Base-by-base conservation (phyloP, 2,888 invertebrate genomes). In the Drosophila nr. fundita region DNA sequence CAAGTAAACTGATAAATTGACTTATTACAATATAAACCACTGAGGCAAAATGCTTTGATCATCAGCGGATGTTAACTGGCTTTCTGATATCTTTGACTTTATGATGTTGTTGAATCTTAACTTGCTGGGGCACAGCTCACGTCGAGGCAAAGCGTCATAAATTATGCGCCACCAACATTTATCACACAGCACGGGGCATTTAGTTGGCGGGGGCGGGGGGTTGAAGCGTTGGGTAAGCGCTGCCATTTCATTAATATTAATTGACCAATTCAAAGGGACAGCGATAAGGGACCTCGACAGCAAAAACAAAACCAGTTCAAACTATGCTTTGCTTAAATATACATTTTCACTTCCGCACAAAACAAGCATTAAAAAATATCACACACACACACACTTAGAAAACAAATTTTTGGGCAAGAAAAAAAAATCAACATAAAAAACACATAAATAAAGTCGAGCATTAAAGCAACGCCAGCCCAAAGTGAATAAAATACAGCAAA, bases 171-270 rank as follows among this genome's bases (percentile, higher is more conserved):
- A 50, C 53, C 49, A 34, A 57, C 48, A 67, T 59, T 71, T 69
- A 54, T 58, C 58, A 59, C 71, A 48, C 71, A 40, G 45, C 48
- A 40, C 27, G 64, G 18, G 34, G n/a, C 69, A 59, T 68, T 73
- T 57, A 67, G 54, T 21, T 60, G 50, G 57, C 4, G 2, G 10
- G 27, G 24, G 36, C 21, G 24, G 13, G 24, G 36, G 11, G 24
- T n/a, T 27, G 32, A 40, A 5, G 21, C 7, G 38, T 2, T 24
- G 24, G 24, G 45, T 42, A 63, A 55, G 15, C 50, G 42, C 68
- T 49, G 68, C 48, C 74, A 67, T 80, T 87, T 89, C 87, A 88
- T 88, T 89, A 88, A 90, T 88, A 90, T 88, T 88, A 90, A 88
- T 87, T 88, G 87, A 82, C 68, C 89, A 82, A 84, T 80, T 79